Evolutionary conservation across 2,888 invertebrate species (phyloP).

Genomic region (Eumacrocentrus americanus): DNA sequence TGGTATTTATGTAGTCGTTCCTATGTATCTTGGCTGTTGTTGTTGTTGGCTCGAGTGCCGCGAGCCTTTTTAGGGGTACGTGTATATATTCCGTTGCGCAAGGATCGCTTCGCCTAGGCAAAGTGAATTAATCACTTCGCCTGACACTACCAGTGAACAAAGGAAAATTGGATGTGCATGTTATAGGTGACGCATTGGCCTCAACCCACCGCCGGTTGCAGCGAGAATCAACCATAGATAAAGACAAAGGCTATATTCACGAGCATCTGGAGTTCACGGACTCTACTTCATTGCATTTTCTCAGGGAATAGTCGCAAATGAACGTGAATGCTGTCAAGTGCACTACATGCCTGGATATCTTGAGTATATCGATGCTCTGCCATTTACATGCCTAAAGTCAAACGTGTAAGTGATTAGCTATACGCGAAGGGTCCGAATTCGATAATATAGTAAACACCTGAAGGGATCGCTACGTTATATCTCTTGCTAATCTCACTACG

Average conservation of each 20-base stretch:
- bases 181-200: slow-evolving; percentile 18
- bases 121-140: slow-evolving; percentile 29
- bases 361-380: slow-evolving; percentile 21
- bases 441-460: too few species aligned
- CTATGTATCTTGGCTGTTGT: not conserved
- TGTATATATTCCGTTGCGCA: slow-evolving; percentile 14
- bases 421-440: too few species aligned
- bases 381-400: slow-evolving; percentile 15
- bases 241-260: slow-evolving; percentile 20
- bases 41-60: slow-evolving; percentile 3
- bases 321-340: slow-evolving; percentile 35
- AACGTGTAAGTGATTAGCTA: too few species aligned
- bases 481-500: too few species aligned
- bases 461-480: too few species aligned
- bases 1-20: slow-evolving; percentile 5
- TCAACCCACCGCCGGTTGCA: slow-evolving; percentile 4
- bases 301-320: slow-evolving; percentile 20
- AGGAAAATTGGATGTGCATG: slow-evolving; percentile 15
- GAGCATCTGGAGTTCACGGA: slow-evolving; percentile 19
- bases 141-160: slow-evolving; percentile 19
- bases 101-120: slow-evolving; percentile 12
- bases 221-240: slow-evolving; percentile 9
- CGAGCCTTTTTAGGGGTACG: slow-evolving; percentile 17
- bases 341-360: slow-evolving; percentile 27
- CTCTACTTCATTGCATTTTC: slow-evolving; percentile 4